phyloP scores from a whole-genome alignment of 2,888 invertebrate species.

The Tridacna crocea region DNA sequence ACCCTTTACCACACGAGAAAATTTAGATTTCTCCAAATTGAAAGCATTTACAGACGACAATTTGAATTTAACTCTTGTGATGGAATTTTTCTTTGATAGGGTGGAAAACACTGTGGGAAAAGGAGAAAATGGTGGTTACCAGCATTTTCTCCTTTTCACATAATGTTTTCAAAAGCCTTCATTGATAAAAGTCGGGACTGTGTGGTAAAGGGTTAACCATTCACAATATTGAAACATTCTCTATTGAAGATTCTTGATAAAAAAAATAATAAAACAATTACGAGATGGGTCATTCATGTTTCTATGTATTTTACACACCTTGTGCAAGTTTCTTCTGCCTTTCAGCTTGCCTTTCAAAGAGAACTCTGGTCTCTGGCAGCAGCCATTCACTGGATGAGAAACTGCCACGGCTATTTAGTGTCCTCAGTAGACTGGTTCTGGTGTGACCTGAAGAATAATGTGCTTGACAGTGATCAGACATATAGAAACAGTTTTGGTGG shows the following conservation, averaged over 20 bases:
- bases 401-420: conserved; percentile 75
- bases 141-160: neutral
- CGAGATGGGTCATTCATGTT: no score
- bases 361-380: conserved; percentile 80
- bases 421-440: conserved; percentile 78
- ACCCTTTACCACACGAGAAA: no score
- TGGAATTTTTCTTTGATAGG: neutral
- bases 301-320: conserved; percentile 53
- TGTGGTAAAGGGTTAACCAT: no score
- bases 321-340: conserved; percentile 73
- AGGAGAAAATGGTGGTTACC: neutral
- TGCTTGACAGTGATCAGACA: no score
- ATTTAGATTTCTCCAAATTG: no score
- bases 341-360: conserved; percentile 79
- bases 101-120: neutral
- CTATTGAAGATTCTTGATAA: no score
- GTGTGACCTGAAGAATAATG: conserved; percentile 75
- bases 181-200: no score
- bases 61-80: neutral
- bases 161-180: no score
- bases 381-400: conserved; percentile 80
- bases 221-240: no score
- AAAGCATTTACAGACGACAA: no score
- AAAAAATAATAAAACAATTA: no score
- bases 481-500: no score